Base-by-base conservation (phyloP, 92 coral and sea anemone species). In the Heliopora coerulea region DNA sequence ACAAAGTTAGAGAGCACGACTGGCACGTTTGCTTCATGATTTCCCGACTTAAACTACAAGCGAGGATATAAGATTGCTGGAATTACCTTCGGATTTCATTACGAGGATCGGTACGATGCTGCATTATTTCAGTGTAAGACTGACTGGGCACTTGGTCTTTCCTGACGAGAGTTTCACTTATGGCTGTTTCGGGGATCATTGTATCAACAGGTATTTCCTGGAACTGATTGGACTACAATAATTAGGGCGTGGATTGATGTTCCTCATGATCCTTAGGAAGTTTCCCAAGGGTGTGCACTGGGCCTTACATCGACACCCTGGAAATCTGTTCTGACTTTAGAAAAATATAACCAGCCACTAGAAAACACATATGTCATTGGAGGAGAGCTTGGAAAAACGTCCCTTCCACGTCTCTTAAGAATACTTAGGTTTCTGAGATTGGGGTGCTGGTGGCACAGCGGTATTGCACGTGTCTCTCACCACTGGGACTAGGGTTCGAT, bases 231-330 rank as follows among this genome's bases (percentile, higher is more conserved):
- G 25, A 65, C 19, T n/a, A 24, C 48, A 10, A 34, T 21, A 46
- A 46, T 46, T 8, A 46, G 52, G 4, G 11, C 42, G 11, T 37
- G n/a, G n/a, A n/a, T n/a, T n/a, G n/a, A n/a, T n/a, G n/a, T n/a
- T n/a, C n/a, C n/a, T n/a, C n/a, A n/a, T n/a, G n/a, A n/a, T n/a
- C n/a, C n/a, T n/a, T n/a, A n/a, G n/a, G n/a, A n/a, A n/a, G n/a
- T n/a, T n/a, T n/a, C n/a, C n/a, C n/a, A n/a, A n/a, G n/a, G n/a
- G n/a, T n/a, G n/a, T n/a, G 41, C 98, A 93, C 91, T 89, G 96
- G 1, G 98, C 98, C 64, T 93, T 93, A 74, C 98, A 93, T 0
- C 98, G 98, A 63, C 98, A 93, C 48, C 98, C 98, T 25, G 98
- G 98, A 57, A 93, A 93, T 28, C 98, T 89, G 82, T 93, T 93